A percentile compares a stretch with the other conserved stretches of the same genome.
Evolutionary conservation across 2,888 invertebrate species (phyloP).

Genomic region (Heliconius ethilla): DNA sequence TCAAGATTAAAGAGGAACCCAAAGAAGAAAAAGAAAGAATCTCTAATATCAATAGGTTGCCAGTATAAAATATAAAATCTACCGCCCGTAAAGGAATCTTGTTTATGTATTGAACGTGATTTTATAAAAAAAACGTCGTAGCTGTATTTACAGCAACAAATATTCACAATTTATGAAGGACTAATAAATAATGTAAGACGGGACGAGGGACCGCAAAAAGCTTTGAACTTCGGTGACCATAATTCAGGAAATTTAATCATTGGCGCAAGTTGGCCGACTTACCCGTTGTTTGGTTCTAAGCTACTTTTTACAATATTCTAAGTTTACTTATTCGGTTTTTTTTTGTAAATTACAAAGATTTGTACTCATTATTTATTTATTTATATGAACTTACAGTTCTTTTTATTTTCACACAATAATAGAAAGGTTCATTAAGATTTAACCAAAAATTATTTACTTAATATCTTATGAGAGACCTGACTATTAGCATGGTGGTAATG

Average conservation of each 20-base stretch:
- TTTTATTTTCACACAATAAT: neutral
- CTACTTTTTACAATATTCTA: constrained; percentile 18
- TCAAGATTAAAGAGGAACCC: too few relatives aligned
- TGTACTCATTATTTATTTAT: neutral
- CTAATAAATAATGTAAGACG: constrained; percentile 67
- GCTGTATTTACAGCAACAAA: constrained; percentile 35
- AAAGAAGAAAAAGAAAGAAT: too few relatives aligned
- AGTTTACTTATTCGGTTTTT: neutral
- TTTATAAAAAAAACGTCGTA: constrained; percentile 25
- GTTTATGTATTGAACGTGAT: constrained; percentile 14
- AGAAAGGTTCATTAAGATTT: neutral
- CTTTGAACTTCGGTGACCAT: constrained; percentile 62
- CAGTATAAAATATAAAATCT: neutral
- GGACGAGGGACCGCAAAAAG: constrained; percentile 59
- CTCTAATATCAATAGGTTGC: too few relatives aligned
- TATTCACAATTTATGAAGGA: constrained; percentile 40
- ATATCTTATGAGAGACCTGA: neutral
- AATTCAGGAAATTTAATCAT: constrained; percentile 75
- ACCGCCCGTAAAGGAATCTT: neutral
- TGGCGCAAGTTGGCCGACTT: constrained; percentile 54
- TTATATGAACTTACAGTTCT: neutral
- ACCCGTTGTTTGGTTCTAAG: constrained; percentile 24
- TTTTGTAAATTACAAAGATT: neutral
- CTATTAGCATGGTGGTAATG: too few relatives aligned
- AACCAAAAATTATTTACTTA: neutral